These are phyloP conservation scores for Apis laboriosa DNA, from an alignment of 1,140 invertebrate species.

Conservation along the genomic window DNA sequence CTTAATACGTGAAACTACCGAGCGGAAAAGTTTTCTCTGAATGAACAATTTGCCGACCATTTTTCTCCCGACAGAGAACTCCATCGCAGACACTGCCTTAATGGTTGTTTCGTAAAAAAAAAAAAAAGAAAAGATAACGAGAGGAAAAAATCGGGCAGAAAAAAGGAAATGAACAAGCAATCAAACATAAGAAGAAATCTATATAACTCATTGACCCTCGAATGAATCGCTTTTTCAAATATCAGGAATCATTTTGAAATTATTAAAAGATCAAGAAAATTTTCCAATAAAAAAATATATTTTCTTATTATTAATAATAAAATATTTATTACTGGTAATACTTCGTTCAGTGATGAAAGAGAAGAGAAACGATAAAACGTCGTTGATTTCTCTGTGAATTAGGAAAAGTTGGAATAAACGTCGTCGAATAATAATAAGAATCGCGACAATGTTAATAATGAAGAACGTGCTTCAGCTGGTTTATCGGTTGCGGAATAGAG, in stretches of 20 bases:
- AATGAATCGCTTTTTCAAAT: no score
- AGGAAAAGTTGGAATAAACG: not conserved
- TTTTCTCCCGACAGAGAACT: slow-evolving; percentile 12
- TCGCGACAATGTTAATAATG: no score
- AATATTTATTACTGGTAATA: not conserved
- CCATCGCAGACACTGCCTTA: slow-evolving; percentile 1
- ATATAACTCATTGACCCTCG: not conserved
- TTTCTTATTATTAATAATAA: not conserved
- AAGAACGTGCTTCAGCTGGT: not conserved
- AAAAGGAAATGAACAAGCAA: not conserved
- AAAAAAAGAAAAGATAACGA: not conserved
- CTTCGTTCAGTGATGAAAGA: not conserved
- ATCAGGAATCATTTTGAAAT: no score
- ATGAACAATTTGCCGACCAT: slow-evolving; percentile 36
- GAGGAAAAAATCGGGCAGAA: not conserved
- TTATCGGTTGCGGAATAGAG: not conserved
- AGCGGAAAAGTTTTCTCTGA: slow-evolving; percentile 24
- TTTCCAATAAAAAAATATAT: no score
- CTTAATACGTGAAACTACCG: slow-evolving; percentile 11
- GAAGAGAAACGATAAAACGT: no score
- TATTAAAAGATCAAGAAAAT: no score
- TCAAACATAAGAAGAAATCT: not conserved
- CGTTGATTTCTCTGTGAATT: not conserved
- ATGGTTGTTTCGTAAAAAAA: slow-evolving; percentile 8
- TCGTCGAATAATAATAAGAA: not conserved